Evolutionary conservation across 2,888 invertebrate genomes (phyloP), one percentile per base, ranked within the genome.

Genomic region (Opisthograptis luteolata): DNA sequence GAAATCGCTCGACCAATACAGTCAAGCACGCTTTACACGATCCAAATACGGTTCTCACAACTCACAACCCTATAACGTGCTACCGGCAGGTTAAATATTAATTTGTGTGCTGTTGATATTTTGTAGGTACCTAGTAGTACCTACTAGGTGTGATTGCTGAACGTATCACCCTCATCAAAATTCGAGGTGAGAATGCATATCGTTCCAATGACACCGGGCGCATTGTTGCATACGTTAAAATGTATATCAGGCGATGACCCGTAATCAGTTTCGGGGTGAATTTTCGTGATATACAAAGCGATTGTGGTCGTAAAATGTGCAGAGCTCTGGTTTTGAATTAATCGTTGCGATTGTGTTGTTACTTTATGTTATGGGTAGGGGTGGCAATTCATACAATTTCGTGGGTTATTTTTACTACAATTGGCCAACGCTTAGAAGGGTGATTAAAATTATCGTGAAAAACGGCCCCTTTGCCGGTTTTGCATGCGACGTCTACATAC

Each of bases 111-210:
- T 47, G 51, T 28, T 40, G 37, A 34, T 35, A 24, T 27, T 13
- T 19, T 22, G 25, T 8, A 20, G 20, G 15, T 44, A 22, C 25
- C 10, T 32, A 25, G 24, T 44, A 15, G 13, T 35, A n/a, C n/a
- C n/a, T n/a, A n/a, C n/a, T n/a, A n/a, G 12, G 6, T 37, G 32
- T 52, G 47, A 50, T 50, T 42, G 39, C 34, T 24, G 35, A 34
- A 27, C 32, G 30, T 5, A 22, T 30, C 25, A 50, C 27, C 28
- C 51, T 49, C 55, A 58, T 61, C 56, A 49, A 47, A 55, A 56
- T 57, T 48, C 56, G 48, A 56, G 41, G 56, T 57, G 55, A 25
- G 45, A 54, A 51, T 50, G 50, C 50, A 53, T 50, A 61, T 53
- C 55, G 22, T 17, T 46, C 20, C 22, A 12, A 15, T 30, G 46